Evolutionary conservation across 2,888 invertebrate genomes (phyloP).

Genomic region (Stegophylla sp.): DNA sequence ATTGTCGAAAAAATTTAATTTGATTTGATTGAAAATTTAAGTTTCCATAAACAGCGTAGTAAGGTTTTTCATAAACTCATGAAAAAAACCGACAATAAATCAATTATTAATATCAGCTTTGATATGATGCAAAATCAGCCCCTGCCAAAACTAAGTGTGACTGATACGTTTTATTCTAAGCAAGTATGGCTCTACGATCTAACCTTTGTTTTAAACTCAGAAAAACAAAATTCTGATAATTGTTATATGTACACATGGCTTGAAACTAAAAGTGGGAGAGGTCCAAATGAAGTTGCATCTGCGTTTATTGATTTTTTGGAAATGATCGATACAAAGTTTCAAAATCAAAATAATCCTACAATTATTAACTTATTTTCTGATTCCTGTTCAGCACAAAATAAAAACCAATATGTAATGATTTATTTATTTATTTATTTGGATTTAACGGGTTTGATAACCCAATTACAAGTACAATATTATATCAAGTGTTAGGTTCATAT

Average conservation of each 20-base stretch:
- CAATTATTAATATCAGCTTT: conserved; percentile 57
- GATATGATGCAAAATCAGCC: conserved; percentile 61
- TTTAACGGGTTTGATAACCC: too few species aligned
- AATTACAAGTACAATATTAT: too few species aligned
- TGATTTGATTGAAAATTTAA: conserved; percentile 20
- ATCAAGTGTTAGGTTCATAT: too few species aligned
- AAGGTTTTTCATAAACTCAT: conserved; percentile 23
- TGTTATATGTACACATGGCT: conserved; percentile 33
- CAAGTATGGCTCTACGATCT: conserved; percentile 60
- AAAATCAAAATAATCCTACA: neutral
- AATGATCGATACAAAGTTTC: conserved; percentile 16
- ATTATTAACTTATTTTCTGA: conserved; percentile 38
- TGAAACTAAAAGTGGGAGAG: conserved; percentile 40
- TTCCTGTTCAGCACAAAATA: neutral
- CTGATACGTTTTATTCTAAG: conserved; percentile 61
- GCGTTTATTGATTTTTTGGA: conserved; percentile 36
- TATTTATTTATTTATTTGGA: too few species aligned
- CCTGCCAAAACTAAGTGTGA: conserved; percentile 61
- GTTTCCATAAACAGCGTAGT: conserved; percentile 9
- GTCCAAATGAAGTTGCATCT: conserved; percentile 47
- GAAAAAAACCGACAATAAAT: conserved; percentile 10
- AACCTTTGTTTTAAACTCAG: conserved; percentile 48
- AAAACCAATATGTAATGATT: conserved; percentile 5
- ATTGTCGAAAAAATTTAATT: neutral
- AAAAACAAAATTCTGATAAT: conserved; percentile 8